Conservation (phyloP, 1,140 invertebrate genomes). For the Antheraea mylitta region DNA sequence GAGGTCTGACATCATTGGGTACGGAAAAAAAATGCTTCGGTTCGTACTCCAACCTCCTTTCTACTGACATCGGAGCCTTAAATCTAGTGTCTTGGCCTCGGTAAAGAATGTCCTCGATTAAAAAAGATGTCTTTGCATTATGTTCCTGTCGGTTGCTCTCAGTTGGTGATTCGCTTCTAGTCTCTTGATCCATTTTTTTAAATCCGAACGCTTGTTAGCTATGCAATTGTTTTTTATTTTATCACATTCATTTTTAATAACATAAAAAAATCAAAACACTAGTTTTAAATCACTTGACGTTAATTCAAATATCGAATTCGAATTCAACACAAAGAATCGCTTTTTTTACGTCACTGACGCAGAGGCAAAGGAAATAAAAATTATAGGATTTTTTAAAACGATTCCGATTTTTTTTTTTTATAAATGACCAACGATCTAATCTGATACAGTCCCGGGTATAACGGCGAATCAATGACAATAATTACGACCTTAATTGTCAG, state of each 20-base stretch:
- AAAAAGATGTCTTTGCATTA: conserved; percentile 82
- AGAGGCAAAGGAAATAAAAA: too few species aligned
- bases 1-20: conserved; percentile 63
- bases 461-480: conserved; percentile 9
- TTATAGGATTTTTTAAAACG: neutral
- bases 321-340: too few species aligned
- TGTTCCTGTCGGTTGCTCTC: conserved; percentile 55
- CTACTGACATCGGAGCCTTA: conserved; percentile 43
- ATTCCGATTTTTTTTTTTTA: neutral
- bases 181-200: conserved; percentile 58
- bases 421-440: neutral
- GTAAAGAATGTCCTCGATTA: conserved; percentile 90
- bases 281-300: neutral
- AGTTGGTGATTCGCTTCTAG: conserved; percentile 53
- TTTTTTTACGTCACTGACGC: too few species aligned
- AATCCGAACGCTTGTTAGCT: conserved; percentile 6
- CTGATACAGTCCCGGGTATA: neutral
- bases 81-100: conserved; percentile 75
- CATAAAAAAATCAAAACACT: neutral
- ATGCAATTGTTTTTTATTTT: conserved; percentile 17
- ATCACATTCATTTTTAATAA: neutral
- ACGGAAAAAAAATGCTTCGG: conserved; percentile 55
- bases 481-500: conserved; percentile 34
- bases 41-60: conserved; percentile 53
- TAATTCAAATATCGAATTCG: neutral